Conservation (phyloP, 2,797 vertebrate genomes). For the Leptatherina wallacei region DNA sequence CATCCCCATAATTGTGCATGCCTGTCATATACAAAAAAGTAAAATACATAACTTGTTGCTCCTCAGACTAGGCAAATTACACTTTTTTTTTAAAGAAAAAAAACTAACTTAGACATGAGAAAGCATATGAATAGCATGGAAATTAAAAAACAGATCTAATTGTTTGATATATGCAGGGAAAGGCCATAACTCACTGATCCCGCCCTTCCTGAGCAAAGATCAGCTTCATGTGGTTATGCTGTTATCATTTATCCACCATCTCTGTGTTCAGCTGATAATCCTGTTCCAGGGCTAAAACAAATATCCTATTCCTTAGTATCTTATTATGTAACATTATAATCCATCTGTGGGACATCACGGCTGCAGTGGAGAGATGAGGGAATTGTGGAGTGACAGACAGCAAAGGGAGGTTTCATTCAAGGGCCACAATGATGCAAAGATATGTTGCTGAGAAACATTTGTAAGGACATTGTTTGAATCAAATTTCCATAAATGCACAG, state of each 20-base stretch:
- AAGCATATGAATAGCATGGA: neutral
- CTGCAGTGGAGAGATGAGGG: slow-evolving; percentile 12
- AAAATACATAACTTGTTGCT: neutral
- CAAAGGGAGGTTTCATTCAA: slow-evolving; percentile 25
- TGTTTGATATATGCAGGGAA: neutral
- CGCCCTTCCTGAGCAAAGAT: slow-evolving; percentile 10
- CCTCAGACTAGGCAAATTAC: too few relatives aligned
- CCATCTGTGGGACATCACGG: slow-evolving; percentile 57
- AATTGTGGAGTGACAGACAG: slow-evolving; percentile 17
- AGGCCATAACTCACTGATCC: neutral
- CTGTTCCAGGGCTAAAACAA: slow-evolving; percentile 66
- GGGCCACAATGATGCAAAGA: neutral
- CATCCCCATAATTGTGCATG: neutral
- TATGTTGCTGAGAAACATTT: neutral
- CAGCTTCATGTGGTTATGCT: neutral
- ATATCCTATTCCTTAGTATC: slow-evolving; percentile 68
- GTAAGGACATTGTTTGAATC: slow-evolving; percentile 15
- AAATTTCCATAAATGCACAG: slow-evolving; percentile 17
- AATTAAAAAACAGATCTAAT: neutral
- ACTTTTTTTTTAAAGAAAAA: too few relatives aligned
- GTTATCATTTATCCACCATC: slow-evolving; percentile 40
- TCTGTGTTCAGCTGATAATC: slow-evolving; percentile 65
- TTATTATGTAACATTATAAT: slow-evolving; percentile 81
- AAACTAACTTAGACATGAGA: too few relatives aligned
- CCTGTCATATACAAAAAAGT: neutral